Percentiles rank a stretch among this genome's conserved stretches.
These are phyloP conservation scores for Myrmecophaga tridactyla DNA, from an alignment of 2,113 vertebrate species.

Conservation along the genomic window DNA sequence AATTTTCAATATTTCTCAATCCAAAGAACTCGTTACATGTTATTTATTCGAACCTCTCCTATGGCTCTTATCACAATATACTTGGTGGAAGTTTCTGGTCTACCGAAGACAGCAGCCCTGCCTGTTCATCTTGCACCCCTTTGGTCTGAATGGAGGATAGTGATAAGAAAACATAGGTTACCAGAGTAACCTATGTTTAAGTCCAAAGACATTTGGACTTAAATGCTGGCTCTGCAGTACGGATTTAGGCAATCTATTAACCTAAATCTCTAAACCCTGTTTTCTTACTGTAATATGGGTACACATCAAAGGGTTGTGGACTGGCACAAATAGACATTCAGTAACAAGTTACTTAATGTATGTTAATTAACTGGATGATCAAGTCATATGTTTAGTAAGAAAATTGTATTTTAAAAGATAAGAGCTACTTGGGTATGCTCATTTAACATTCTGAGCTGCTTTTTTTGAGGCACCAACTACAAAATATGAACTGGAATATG, in stretches of 20 bases:
- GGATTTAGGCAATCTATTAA: not conserved
- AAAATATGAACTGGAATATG: not conserved
- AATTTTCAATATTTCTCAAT: not conserved
- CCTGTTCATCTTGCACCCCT: not conserved
- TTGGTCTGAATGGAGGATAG: not conserved
- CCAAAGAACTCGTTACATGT: not conserved
- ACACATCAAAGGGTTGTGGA: not conserved
- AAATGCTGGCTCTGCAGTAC: not conserved
- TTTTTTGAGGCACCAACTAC: not conserved
- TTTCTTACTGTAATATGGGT: not conserved
- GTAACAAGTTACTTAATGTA: not conserved
- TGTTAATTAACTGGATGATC: not conserved
- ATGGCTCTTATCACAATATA: not conserved
- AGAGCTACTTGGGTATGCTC: not conserved
- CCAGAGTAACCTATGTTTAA: too few species aligned
- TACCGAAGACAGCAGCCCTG: not conserved
- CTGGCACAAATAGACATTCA: not conserved
- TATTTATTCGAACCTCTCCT: not conserved
- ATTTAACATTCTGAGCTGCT: not conserved
- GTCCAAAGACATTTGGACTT: not conserved
- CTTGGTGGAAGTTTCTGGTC: not conserved
- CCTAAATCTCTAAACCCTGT: not conserved
- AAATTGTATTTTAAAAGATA: constrained; percentile 14
- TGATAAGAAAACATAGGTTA: not conserved
- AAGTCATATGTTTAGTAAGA: not conserved